Base-by-base conservation (phyloP, 92 coral and sea anemone species). In the Bergia sp. region DNA sequence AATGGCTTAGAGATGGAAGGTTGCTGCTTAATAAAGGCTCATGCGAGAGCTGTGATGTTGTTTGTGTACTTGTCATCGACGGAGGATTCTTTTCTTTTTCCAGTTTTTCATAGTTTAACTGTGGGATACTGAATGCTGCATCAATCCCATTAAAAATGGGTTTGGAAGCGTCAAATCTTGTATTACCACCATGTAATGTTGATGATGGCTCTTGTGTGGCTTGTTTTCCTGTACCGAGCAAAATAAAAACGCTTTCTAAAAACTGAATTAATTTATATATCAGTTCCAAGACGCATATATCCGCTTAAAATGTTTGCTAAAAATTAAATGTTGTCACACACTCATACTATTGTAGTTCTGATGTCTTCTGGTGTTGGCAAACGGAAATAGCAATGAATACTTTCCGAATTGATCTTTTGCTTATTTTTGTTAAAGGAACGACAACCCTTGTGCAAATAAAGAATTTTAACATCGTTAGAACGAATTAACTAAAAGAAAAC, bases 161-260 rank as follows among this genome's bases (percentile, higher is more conserved):
- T 72, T 84, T 69, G 45, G 79, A 36, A 69, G 36, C 78, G 36
- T 55, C 39, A 18, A 45, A 45, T n/a, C 79, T 23, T 12, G 43
- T 49, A 5, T 36, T 47, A 29, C 7, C 47, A 16, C 15, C 45
- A 16, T 21, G 16, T n/a, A 72, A 12, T 44, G 67, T 15, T 9
- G 79, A 4, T 42, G 77, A 79, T 23, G 79, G 47, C 64, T 40
- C 55, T n/a, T 69, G 42, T 42, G 50, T 8, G 57, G 39, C 87
- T 65, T 83, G 77, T 16, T 11, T 83, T 69, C 87, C 87, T 83
- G 87, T 83, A 53, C 38, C 65, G 47, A 84, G 66, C 40, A 50
- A 71, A 84, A 69, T 41, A 66, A 47, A 72, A 47, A 23, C 10
- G 10, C 4, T 37, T 45, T 84, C 87, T 84, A 73, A 84, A 71